Base-by-base conservation (phyloP, 2,797 vertebrate species). In the Sebastolobus altivelis region DNA sequence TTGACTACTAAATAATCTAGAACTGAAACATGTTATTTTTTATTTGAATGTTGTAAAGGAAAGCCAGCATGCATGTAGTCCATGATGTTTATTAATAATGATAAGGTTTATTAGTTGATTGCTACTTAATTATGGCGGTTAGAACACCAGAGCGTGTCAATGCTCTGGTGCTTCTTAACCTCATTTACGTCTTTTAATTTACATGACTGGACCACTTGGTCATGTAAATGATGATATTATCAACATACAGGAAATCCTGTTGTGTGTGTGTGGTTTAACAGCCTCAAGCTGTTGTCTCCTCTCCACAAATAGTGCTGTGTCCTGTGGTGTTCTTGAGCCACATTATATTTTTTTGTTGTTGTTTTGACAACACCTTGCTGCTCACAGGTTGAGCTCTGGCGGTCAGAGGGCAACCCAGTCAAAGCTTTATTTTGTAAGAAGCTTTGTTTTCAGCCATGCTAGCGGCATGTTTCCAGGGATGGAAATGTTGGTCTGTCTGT, bases 111-210 rank as follows among this genome's bases (percentile, higher is more conserved):
- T 88, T 79, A 69, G 63, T 60, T 77, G 46, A 72, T 75, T 71
- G 72, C 74, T 70, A 61, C 72, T 85, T 78, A 77, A 87, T 87
- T 86, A 75, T 38, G 40, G 29, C 31, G 60, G 37, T 87, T 61
- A 33, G 52, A 72, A 31, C 61, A 65, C 20, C 71, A 62, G 65
- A 65, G 52, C 2, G 4, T 59, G 40, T 66, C 33, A 40, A 22
- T 56, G 73, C 75, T 80, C 66, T 77, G 76, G 49, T 79, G 83
- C 75, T 27, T 84, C 65, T 82, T 65, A 70, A 87, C 74, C 68
- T 81, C n/a, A 87, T 84, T 82, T 77, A 71, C 12, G 1, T 71
- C 35, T 69, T 71, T 69, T 90, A 2, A 88, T 91, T 90, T 88
- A 75, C 79, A 86, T 89, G 86, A 83, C 87, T 83, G 79, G 78